Base-by-base conservation (phyloP, 2,888 invertebrate species). In the Habrosyne pyritoides region DNA sequence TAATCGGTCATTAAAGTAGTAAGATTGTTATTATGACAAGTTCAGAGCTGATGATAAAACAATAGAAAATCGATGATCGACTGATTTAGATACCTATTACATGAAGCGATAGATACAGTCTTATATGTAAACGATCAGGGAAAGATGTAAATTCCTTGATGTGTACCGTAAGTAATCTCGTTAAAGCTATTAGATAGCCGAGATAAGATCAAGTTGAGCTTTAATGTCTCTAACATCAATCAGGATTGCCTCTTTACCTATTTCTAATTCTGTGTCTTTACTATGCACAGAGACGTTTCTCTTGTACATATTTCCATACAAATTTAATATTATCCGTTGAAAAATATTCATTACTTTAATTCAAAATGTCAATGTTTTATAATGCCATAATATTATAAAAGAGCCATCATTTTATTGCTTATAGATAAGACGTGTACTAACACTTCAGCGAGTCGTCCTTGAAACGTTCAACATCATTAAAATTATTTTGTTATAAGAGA, bases 151-250 rank as follows among this genome's bases (percentile, higher is more conserved):
- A 84, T 83, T 72, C 74, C 73, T 74, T 61, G 66, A 71, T 67
- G 68, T 73, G 76, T 87, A 84, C 89, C 86, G 88, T 86, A 84
- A 89, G 88, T 86, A 84, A 89, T 87, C 86, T 86, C 81, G 83
- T 87, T 87, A 86, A 83, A 83, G 79, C 80, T 81, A 84, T 87
- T 84, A 83, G 81, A 84, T 80, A 76, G 77, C 73, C 65, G 66
- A 79, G 86, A 87, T 86, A 84, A 79, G 71, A 86, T 86, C 83
- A 76, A 73, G 73, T 75, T 75, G 75, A 71, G 76, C 81, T 81
- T 79, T 84, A 83, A 86, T 82, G 77, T 81, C 75, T 73, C 79
- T 71, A 75, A 81, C 87, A 89, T 88, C 86, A 86, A 89, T 89
- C 89, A 86, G 83, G 79, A 80, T 81, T 76, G 77, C 74, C 71